Evolutionary conservation across 2,797 vertebrate genomes (phyloP).

Genomic region (Alauda arvensis): DNA sequence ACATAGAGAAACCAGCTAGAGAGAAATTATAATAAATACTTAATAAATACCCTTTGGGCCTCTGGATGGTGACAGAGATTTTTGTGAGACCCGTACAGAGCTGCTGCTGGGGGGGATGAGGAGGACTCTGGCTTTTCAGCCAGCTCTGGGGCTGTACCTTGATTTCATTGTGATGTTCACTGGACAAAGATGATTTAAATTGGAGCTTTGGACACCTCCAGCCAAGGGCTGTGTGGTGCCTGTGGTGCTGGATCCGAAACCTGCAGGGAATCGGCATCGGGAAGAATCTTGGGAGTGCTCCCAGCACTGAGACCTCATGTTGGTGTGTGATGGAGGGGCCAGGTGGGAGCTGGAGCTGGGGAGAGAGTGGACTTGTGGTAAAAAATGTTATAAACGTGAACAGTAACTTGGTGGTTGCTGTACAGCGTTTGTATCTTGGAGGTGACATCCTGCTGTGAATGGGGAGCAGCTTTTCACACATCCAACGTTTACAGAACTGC

Average conservation of each 20-base stretch:
- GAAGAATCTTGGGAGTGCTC: fast-evolving
- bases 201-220: fast-evolving
- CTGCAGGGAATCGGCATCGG: fast-evolving
- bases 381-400: neutral
- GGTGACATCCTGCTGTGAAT: fast-evolving
- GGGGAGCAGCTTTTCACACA: neutral
- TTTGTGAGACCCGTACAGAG: neutral
- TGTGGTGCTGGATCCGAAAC: no score
- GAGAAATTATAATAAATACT: slow-evolving; percentile 55
- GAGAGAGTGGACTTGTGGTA: fast-evolving
- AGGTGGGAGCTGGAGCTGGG: neutral
- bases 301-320: fast-evolving
- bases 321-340: fast-evolving
- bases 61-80: slow-evolving; percentile 7
- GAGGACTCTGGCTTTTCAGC: neutral
- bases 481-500: fast-evolving
- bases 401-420: fast-evolving
- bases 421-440: fast-evolving
- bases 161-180: neutral
- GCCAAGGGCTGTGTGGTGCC: neutral
- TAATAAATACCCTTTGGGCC: slow-evolving; percentile 13
- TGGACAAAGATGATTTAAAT: neutral
- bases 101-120: neutral
- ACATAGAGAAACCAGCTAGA: slow-evolving; percentile 22
- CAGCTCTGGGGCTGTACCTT: fast-evolving